Evolutionary conservation across 2,113 vertebrate genomes (phyloP), one percentile per base, ranked within the genome.

Genomic region (Rhineura floridana): DNA sequence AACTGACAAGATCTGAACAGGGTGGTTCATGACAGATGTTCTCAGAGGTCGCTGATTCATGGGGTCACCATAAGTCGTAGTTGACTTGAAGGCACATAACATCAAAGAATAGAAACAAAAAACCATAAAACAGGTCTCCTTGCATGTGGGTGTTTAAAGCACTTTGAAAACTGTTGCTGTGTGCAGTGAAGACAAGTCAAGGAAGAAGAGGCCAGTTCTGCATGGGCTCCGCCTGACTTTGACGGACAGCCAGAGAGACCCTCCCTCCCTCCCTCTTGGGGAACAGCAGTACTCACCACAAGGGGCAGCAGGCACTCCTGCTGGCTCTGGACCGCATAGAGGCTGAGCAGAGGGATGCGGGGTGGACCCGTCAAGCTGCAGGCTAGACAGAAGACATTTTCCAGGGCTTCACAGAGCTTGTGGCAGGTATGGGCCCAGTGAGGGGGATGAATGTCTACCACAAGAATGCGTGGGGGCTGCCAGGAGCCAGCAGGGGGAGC

Each of bases 231-330:
- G 15, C 55, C 4, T 55, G n/a, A n/a, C n/a, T n/a, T n/a, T n/a
- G n/a, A n/a, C n/a, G n/a, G n/a, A n/a, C n/a, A n/a, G n/a, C n/a
- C 52, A 55, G 52, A 55, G 52, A 55, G 13, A 55, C 55, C 55
- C 19, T 4, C 55, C 19, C 55, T 19, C 17, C 3, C 17, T 21
- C n/a, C n/a, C n/a, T n/a, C n/a, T n/a, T n/a, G n/a, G n/a, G 12
- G 15, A 69, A 15, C 70, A 59, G 55, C 55, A 59, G 15, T 59
- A 94, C 97, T 90, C 92, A 99, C 98, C 97, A 97, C 97, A 92
- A 99, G 98, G 63, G 98, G 98, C 83, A 99, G 96, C 33, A 99
- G 95, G 87, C 98, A 99, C 87, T 99, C 98, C 39, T 97, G 98
- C 85, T 98, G 98, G 88, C 91, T 95, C 93, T 97, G 98, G 79